Evolutionary conservation across 1,140 invertebrate species (phyloP).

Genomic region (Drosophila ogumai): DNA sequence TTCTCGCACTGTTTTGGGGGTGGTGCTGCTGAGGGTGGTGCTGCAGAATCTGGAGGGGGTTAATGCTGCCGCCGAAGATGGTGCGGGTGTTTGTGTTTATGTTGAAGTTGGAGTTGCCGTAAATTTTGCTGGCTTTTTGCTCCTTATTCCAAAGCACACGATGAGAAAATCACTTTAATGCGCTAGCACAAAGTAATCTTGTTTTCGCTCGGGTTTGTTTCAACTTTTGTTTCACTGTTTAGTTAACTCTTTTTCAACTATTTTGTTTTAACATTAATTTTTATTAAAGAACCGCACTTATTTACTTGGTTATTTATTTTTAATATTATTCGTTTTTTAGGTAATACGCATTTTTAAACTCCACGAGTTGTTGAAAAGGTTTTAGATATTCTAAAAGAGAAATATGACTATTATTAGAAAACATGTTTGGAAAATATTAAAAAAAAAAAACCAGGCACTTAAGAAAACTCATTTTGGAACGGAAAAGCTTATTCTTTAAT

Average conservation of each 20-base stretch:
- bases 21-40: constrained; percentile 47
- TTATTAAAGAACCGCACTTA: constrained; percentile 31
- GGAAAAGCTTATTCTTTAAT: not conserved
- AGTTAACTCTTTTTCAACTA: constrained; percentile 12
- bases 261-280: constrained; percentile 17
- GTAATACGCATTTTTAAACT: constrained; percentile 54
- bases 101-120: constrained; percentile 59
- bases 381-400: constrained; percentile 29
- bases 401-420: constrained; percentile 11
- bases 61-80: constrained; percentile 32
- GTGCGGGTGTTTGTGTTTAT: constrained; percentile 34
- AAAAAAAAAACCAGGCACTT: too few relatives aligned
- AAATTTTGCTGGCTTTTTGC: constrained; percentile 74
- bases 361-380: constrained; percentile 30
- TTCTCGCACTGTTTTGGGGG: constrained; percentile 61
- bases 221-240: constrained; percentile 28
- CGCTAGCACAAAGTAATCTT: constrained; percentile 15
- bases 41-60: constrained; percentile 43
- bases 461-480: not conserved
- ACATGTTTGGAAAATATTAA: not conserved
- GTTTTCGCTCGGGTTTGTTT: constrained; percentile 29
- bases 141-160: constrained; percentile 42
- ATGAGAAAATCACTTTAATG: constrained; percentile 39
- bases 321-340: constrained; percentile 20
- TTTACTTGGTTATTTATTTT: constrained; percentile 21